Base-by-base conservation (phyloP, 2,888 invertebrate genomes). In the Alviniconcha strummeri region DNA sequence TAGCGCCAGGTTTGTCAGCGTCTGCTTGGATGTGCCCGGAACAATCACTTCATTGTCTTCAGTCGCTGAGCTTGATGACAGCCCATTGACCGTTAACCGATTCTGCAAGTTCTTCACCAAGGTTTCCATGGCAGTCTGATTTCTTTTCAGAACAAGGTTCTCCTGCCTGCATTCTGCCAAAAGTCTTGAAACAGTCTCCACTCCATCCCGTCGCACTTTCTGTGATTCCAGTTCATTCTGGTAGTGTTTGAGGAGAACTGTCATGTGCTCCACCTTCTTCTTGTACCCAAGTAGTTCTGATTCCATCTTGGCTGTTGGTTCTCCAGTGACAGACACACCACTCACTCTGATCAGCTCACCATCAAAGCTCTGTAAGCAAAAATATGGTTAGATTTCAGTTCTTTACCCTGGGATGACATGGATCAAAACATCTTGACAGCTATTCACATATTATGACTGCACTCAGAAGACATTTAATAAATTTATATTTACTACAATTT, bases 41-140 rank as follows among this genome's bases (percentile, higher is more conserved):
- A 91, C 85, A 87, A 89, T 91, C 17, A 89, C 83, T 79, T 91
- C 91, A n/a, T 87, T 88, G 75, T 91, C 91, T 36, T 89, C 89
- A 54, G 89, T 80, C 4, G 36, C 67, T 11, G n/a, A 64, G 72
- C 87, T 87, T 64, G 85, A 87, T 0, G 90, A 89, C 8, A 91
- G 76, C 7, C 90, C 89, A 81, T 90, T 87, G 17, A 86, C 85
- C 74, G 87, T 88, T 11, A 91, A 84, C 13, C 91, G 87, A 81
- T 89, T 90, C 83, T 91, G 90, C 64, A 91, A 85, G 86, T 89
- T 90, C 80, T 89, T 84, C 17, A 91, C 86, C 19, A 87, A 86
- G 54, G 90, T 88, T 77, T 91, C 91, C 19, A 89, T 84, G 15
- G 89, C 87, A 78, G 85, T 85, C 19, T 84, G 85, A 83, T 89